Conservation (phyloP, 2,797 vertebrate genomes). For the Catamblyrhynchus diadema region DNA sequence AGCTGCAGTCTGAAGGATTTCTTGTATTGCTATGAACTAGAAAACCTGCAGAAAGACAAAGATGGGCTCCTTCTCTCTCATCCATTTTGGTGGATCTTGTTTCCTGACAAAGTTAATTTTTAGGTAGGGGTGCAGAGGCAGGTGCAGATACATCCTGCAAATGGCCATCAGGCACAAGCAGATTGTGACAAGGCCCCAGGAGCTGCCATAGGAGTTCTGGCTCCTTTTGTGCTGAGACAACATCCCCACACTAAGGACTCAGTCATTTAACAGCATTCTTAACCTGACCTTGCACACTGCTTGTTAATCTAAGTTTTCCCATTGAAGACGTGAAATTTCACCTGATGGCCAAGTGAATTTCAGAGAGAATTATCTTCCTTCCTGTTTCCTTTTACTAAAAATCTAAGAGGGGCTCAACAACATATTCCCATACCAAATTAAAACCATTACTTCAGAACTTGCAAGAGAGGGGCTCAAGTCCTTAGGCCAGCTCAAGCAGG, state of each 20-base stretch:
- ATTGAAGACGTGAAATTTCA: neutral
- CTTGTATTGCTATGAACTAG: neutral
- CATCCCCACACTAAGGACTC: neutral
- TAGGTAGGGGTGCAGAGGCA: neutral
- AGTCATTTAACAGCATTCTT: neutral
- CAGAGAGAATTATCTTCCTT: neutral
- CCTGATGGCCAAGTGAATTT: neutral
- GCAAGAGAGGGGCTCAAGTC: neutral
- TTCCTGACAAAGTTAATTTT: neutral
- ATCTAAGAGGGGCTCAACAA: neutral
- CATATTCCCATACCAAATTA: neutral
- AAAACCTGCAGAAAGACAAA: neutral
- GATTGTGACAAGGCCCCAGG: neutral
- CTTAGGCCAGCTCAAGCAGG: neutral
- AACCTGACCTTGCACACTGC: neutral
- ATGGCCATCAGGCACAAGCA: neutral
- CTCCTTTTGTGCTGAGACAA: neutral
- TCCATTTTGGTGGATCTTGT: neutral
- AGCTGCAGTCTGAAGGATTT: neutral
- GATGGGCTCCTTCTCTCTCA: neutral
- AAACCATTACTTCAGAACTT: neutral
- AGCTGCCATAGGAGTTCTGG: neutral
- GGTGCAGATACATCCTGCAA: neutral
- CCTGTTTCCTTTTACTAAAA: neutral
- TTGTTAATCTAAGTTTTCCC: neutral